phyloP scores from a whole-genome alignment of 1,140 invertebrate genomes.

The Drosophila elegans region DNA sequence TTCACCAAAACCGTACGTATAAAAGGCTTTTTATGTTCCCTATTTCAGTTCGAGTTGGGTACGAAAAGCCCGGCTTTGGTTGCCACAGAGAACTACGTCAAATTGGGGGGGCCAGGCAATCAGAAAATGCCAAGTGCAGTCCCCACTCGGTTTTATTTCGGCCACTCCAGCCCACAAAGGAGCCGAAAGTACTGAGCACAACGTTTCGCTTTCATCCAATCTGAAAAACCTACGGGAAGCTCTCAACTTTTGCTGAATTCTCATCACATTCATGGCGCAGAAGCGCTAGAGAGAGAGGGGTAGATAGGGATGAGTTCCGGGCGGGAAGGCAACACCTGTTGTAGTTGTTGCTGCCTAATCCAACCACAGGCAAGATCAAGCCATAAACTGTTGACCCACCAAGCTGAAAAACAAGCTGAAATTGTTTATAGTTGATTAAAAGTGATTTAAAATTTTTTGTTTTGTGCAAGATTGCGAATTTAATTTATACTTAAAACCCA shows the following conservation, averaged over 20 bases:
- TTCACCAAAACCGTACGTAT: slow-evolving; percentile 7
- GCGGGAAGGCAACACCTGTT: slow-evolving; percentile 44
- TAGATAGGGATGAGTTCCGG: slow-evolving; percentile 1
- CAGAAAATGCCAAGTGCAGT: slow-evolving; percentile 70
- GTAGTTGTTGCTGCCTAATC: slow-evolving; percentile 50
- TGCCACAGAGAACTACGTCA: slow-evolving; percentile 45
- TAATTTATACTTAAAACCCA: too few relatives aligned
- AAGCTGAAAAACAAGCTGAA: too few relatives aligned
- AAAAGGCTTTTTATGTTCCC: slow-evolving; percentile 47
- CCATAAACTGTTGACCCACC: slow-evolving; percentile 35
- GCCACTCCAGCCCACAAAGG: slow-evolving; percentile 72
- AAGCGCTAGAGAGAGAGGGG: slow-evolving; percentile 37
- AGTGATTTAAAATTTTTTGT: background rate
- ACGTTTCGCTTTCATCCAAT: slow-evolving; percentile 24
- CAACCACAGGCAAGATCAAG: slow-evolving; percentile 37
- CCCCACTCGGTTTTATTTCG: slow-evolving; percentile 38
- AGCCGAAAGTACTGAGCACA: slow-evolving; percentile 71
- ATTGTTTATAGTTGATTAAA: background rate
- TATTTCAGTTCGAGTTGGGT: slow-evolving; percentile 6
- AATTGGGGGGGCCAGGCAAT: slow-evolving; percentile 54
- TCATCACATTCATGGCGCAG: slow-evolving; percentile 52
- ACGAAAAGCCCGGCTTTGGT: background rate
- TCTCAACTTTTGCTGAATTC: slow-evolving; percentile 62
- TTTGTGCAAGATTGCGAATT: too few relatives aligned
- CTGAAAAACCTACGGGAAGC: slow-evolving; percentile 32